These are phyloP conservation scores for Luperina testacea DNA, from an alignment of 2,888 invertebrate genomes.

Conservation along the genomic window DNA sequence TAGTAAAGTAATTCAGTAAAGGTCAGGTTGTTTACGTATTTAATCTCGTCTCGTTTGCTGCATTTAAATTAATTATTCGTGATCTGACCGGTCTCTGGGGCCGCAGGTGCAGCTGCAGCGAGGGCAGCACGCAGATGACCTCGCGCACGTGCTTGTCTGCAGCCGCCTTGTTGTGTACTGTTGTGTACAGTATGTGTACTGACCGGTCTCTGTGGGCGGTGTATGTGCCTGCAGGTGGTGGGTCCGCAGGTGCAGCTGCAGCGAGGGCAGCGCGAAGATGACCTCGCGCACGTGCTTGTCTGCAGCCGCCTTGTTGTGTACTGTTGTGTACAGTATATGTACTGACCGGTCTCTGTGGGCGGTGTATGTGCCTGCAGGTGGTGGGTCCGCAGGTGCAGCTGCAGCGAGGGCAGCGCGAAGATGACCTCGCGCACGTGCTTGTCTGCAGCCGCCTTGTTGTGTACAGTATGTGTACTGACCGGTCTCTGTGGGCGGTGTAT, in stretches of 20 bases:
- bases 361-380: conserved; percentile 95
- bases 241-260: conserved; percentile 97
- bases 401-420: conserved; percentile 97
- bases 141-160: conserved; percentile 2
- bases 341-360: conserved; percentile 91
- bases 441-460: conserved; percentile 84
- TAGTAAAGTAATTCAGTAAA: no score
- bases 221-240: conserved; percentile 95
- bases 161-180: conserved; percentile 7
- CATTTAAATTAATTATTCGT: no score
- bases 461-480: conserved; percentile 64
- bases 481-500: conserved; percentile 92
- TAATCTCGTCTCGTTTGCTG: no score
- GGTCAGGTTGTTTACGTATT: no score
- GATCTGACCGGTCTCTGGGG: no score
- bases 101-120: no score
- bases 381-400: conserved; percentile 97
- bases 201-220: conserved; percentile 92
- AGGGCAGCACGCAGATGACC: no score
- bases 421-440: conserved; percentile 97
- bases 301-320: conserved; percentile 84
- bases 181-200: conserved; percentile 13
- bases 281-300: conserved; percentile 95
- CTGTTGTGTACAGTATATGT: conserved; percentile 74
- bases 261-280: conserved; percentile 97